A percentile compares a stretch with the other conserved stretches of the same genome.
Conservation (phyloP, 1,140 invertebrate species). For the Brachionus rotundiformis region DNA sequence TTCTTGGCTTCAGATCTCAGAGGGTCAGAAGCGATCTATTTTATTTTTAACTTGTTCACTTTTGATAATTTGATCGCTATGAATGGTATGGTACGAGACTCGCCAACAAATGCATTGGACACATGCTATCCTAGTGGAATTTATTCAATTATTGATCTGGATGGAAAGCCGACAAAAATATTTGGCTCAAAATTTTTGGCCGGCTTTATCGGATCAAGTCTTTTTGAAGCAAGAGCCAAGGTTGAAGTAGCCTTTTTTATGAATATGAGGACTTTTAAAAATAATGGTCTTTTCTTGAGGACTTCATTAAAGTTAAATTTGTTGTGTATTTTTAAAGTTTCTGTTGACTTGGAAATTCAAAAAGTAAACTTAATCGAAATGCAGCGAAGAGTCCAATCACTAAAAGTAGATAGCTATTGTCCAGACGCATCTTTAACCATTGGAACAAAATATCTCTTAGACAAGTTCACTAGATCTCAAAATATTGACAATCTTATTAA, state of each 20-base stretch:
- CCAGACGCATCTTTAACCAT: background rate
- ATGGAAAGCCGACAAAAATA: background rate
- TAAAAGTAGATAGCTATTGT: background rate
- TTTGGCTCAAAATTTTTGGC: background rate
- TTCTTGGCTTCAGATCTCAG: background rate
- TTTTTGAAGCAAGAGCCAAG: background rate
- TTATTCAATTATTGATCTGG: background rate
- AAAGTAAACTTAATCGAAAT: background rate
- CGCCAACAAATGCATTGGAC: background rate
- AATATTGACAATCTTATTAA: background rate
- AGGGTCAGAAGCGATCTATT: background rate
- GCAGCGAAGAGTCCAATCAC: background rate
- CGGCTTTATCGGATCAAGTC: background rate
- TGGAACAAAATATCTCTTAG: background rate
- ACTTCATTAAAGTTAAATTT: background rate
- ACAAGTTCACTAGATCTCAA: background rate
- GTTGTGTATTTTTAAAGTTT: background rate
- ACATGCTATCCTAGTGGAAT: constrained; percentile 10
- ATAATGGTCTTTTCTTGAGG: background rate
- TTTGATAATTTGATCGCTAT: background rate
- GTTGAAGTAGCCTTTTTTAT: background rate
- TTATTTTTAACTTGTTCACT: background rate
- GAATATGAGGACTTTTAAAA: background rate
- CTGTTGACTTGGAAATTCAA: constrained; percentile 11
- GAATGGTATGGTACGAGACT: background rate